Evolutionary conservation across 2,888 invertebrate species (phyloP).

Genomic region (Melanchra persicariae): DNA sequence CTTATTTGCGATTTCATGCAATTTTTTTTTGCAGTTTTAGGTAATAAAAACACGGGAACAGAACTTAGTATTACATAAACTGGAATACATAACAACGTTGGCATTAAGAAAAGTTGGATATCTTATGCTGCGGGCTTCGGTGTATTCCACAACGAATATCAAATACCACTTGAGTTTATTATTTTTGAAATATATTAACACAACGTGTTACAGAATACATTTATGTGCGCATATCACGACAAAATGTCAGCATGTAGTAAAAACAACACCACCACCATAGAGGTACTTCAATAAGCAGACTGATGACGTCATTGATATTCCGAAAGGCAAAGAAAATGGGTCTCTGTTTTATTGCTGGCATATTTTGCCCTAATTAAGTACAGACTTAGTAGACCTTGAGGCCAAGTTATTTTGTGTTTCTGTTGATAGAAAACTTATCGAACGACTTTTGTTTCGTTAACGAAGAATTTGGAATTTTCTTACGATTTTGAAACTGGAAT

Average conservation of each 20-base stretch:
- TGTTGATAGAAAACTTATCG: neutral
- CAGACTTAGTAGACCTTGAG: neutral
- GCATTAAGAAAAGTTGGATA: too few species aligned
- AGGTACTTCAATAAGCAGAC: conserved; percentile 5
- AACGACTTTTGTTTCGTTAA: neutral
- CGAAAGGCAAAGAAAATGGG: conserved; percentile 8
- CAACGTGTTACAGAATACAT: too few species aligned
- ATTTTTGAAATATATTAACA: too few species aligned
- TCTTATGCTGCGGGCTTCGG: too few species aligned
- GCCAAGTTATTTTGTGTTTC: neutral
- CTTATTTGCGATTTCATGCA: too few species aligned
- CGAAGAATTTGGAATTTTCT: neutral
- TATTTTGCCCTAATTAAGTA: conserved; percentile 16
- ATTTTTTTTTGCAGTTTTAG: too few species aligned
- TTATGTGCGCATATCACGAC: too few species aligned
- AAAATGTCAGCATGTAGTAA: conserved; percentile 7
- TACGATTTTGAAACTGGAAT: neutral
- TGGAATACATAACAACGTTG: too few species aligned
- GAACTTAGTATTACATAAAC: too few species aligned
- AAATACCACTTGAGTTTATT: too few species aligned
- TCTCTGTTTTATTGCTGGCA: conserved; percentile 16
- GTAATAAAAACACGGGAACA: too few species aligned
- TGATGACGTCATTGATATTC: conserved; percentile 21
- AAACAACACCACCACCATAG: conserved; percentile 1
- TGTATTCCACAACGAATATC: too few species aligned